Conservation (phyloP, 2,797 vertebrate species). For the Lithobates sylvaticus region DNA sequence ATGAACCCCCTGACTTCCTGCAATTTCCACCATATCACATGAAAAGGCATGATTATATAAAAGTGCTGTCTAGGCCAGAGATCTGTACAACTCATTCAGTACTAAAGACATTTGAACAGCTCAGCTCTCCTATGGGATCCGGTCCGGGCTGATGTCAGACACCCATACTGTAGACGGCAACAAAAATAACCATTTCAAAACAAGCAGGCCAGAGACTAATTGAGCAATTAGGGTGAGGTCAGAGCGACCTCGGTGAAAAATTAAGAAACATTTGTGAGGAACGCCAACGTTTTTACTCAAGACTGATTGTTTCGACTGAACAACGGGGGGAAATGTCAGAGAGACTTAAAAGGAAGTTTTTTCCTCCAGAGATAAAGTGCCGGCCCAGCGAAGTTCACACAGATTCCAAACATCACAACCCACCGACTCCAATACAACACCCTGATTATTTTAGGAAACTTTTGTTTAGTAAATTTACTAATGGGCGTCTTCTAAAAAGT, state of each 20-base stretch:
- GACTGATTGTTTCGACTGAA: constrained; percentile 53
- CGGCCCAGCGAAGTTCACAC: constrained; percentile 66
- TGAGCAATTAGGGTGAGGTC: neutral
- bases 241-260: constrained; percentile 21
- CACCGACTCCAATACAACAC: constrained; percentile 67
- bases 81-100: constrained; percentile 8
- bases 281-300: constrained; percentile 25
- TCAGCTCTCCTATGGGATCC: constrained; percentile 21
- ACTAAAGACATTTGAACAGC: neutral
- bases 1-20: constrained; percentile 16
- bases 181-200: neutral
- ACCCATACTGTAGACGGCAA: neutral
- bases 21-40: constrained; percentile 37
- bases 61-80: neutral
- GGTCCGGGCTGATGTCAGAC: neutral
- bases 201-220: neutral
- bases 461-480: constrained; percentile 63
- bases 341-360: constrained; percentile 60
- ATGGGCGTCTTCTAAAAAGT: constrained; percentile 48
- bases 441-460: constrained; percentile 75
- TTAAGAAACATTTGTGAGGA: constrained; percentile 24
- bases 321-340: constrained; percentile 64
- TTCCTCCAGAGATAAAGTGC: constrained; percentile 71
- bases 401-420: constrained; percentile 62
- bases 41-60: constrained; percentile 28